phyloP scores from a whole-genome alignment of 2,888 invertebrate species.

The Drosophila buzzatii region DNA sequence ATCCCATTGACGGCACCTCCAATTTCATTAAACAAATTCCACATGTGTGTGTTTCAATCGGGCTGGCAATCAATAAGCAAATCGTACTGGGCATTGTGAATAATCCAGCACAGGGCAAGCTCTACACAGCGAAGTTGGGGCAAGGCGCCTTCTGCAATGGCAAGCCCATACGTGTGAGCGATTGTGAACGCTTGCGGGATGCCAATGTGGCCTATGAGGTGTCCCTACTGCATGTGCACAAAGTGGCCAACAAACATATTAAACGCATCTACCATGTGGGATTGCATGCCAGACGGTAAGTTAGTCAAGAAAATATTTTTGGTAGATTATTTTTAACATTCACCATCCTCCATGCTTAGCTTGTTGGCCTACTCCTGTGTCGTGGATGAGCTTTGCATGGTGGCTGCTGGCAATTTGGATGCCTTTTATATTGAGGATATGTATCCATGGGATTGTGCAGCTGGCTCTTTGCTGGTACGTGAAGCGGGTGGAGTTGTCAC shows the following conservation, averaged over 20 bases:
- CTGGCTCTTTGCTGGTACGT: slow-evolving; percentile 89
- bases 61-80: slow-evolving; percentile 87
- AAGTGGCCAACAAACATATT: slow-evolving; percentile 82
- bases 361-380: slow-evolving; percentile 89
- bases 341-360: slow-evolving; percentile 50
- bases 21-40: slow-evolving; percentile 92
- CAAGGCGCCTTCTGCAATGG: slow-evolving; percentile 92
- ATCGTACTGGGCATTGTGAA: slow-evolving; percentile 90
- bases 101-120: slow-evolving; percentile 89
- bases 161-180: slow-evolving; percentile 86
- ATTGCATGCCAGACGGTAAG: slow-evolving; percentile 82
- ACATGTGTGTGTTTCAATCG: slow-evolving; percentile 89
- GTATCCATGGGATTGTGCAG: slow-evolving; percentile 92
- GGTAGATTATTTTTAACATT: not conserved
- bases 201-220: slow-evolving; percentile 85
- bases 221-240: slow-evolving; percentile 80
- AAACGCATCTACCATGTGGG: slow-evolving; percentile 83
- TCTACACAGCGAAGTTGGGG: slow-evolving; percentile 90
- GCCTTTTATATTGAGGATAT: slow-evolving; percentile 90
- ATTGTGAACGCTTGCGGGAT: slow-evolving; percentile 72
- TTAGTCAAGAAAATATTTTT: not conserved
- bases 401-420: slow-evolving; percentile 90
- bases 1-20: slow-evolving; percentile 94
- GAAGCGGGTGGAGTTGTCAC: slow-evolving; percentile 92
- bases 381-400: slow-evolving; percentile 89